phyloP scores from a whole-genome alignment of 2,888 invertebrate species.

The Scaptomyza tumidula region DNA sequence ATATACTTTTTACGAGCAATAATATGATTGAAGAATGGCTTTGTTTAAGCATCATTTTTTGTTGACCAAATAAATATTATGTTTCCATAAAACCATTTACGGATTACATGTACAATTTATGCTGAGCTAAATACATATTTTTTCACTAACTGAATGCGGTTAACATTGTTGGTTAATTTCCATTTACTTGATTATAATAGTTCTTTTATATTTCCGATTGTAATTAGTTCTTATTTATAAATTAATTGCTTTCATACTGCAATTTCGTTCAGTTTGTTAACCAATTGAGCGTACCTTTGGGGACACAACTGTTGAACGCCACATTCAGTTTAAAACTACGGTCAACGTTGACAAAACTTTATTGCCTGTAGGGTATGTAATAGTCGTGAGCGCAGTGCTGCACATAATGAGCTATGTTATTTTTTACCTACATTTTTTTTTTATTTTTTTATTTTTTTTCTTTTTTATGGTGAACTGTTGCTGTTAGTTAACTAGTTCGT shows the following conservation, averaged over 20 bases:
- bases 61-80: background rate
- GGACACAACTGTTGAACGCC: slow-evolving; percentile 8
- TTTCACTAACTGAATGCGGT: background rate
- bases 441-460: slow-evolving; percentile 11
- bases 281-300: slow-evolving; percentile 8
- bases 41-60: too few relatives aligned
- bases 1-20: too few relatives aligned
- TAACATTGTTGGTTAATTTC: background rate
- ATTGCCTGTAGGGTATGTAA: slow-evolving; percentile 23
- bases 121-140: background rate
- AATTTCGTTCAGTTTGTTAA: slow-evolving; percentile 6
- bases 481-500: slow-evolving; percentile 68
- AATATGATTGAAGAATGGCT: too few relatives aligned
- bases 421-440: background rate
- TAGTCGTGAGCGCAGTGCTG: slow-evolving; percentile 9
- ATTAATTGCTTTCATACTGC: too few relatives aligned
- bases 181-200: background rate
- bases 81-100: too few relatives aligned
- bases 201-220: background rate
- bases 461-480: slow-evolving; percentile 21
- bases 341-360: slow-evolving; percentile 8
- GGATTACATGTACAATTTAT: background rate
- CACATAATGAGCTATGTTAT: slow-evolving; percentile 42
- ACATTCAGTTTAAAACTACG: slow-evolving; percentile 2
- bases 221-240: background rate